phyloP scores from a whole-genome alignment of 2,888 invertebrate genomes.

The Fabriciana adippe region DNA sequence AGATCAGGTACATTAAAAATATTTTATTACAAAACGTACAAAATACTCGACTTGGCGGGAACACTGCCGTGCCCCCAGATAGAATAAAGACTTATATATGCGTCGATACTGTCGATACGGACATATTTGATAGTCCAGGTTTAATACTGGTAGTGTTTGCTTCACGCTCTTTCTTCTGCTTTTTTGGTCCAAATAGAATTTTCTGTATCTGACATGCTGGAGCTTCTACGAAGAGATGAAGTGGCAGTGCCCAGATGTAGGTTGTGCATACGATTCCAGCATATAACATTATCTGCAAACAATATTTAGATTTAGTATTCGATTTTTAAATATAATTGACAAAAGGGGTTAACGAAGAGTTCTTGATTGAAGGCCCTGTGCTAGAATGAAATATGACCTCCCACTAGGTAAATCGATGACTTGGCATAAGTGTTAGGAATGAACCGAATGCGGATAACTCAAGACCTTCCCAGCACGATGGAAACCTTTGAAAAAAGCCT shows the following conservation, averaged over 20 bases:
- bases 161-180: conserved; percentile 54
- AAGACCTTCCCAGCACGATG: too few relatives aligned
- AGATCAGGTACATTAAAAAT: background rate
- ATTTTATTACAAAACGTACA: conserved; percentile 29
- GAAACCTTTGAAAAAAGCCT: too few relatives aligned
- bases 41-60: background rate
- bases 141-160: conserved; percentile 59
- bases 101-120: conserved; percentile 73
- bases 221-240: conserved; percentile 72
- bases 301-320: background rate
- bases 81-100: conserved; percentile 55
- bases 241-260: conserved; percentile 63
- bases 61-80: background rate
- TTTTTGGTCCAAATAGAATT: conserved; percentile 63
- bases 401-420: too few relatives aligned
- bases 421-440: too few relatives aligned
- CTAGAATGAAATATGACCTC: too few relatives aligned
- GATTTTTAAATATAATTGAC: too few relatives aligned
- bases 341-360: too few relatives aligned
- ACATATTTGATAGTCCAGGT: conserved; percentile 67
- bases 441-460: too few relatives aligned
- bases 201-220: conserved; percentile 73
- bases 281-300: conserved; percentile 69
- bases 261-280: conserved; percentile 70
- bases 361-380: too few relatives aligned